Evolutionary conservation across 2,888 invertebrate species (phyloP).

Genomic region (Pyrrhosoma nymphula): DNA sequence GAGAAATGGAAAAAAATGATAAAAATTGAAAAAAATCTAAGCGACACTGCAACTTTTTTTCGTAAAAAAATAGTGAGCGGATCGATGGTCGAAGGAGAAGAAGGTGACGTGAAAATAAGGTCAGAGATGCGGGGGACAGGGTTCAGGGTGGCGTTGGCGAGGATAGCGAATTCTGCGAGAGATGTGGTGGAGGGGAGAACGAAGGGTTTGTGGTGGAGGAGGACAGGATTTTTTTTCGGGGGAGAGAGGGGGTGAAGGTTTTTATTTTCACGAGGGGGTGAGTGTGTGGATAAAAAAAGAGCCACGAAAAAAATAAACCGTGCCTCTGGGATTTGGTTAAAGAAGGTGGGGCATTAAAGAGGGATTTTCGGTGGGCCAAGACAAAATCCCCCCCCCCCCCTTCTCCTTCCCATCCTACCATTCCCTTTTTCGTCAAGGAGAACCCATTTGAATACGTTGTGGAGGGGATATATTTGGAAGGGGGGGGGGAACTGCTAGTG

Average conservation of each 20-base stretch:
- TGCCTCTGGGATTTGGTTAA: not conserved
- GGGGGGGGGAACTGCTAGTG: too few species aligned
- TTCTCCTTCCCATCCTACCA: not conserved
- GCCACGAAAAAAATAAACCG: not conserved
- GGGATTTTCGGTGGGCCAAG: slow-evolving; percentile 31
- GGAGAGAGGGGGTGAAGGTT: not conserved
- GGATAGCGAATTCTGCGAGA: not conserved
- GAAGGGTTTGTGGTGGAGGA: not conserved
- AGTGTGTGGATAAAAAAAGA: not conserved
- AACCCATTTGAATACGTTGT: too few species aligned
- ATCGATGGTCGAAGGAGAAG: not conserved
- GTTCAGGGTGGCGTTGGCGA: not conserved
- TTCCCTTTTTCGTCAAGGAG: too few species aligned
- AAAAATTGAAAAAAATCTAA: not conserved
- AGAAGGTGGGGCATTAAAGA: slow-evolving; percentile 24
- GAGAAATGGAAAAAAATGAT: too few species aligned
- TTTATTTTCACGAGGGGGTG: not conserved
- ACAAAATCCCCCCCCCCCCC: not conserved
- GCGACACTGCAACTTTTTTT: not conserved
- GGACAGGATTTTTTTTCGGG: not conserved
- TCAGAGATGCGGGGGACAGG: not conserved
- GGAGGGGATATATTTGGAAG: too few species aligned
- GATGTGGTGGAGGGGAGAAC: not conserved
- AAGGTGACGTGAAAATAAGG: not conserved
- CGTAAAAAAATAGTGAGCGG: not conserved